Evolutionary conservation across 2,113 vertebrate species (phyloP), one percentile per base, ranked within the genome.

Genomic region (Arenaria interpres): DNA sequence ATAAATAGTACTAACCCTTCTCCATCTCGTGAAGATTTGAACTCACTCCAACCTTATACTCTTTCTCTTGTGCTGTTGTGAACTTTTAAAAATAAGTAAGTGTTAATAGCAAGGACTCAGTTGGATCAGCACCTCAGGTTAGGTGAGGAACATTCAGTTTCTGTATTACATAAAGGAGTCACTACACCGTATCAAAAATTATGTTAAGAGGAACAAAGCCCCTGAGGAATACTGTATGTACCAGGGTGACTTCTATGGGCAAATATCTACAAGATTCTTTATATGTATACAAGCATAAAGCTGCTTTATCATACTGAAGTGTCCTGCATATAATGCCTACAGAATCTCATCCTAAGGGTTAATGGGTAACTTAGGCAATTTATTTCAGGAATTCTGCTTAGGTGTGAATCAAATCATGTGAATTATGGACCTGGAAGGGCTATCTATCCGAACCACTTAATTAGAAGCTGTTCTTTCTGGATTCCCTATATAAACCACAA

Each of bases 1-100:
- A 24, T 51, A 88, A 83, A 76, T 50, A 41, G 30, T 68, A 93
- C 89, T 95, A 71, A 98, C 94, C 92, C 8, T 81, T 95, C 83
- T 96, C 67, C 48, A 45, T 88, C 91, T 94, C 6, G 19, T 37
- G 76, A 96, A 89, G 84, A 48, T 48, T 53, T 81, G 89, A 82
- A 62, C 20, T 92, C 24, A 28, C 14, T 89, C 96, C 95, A 78
- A 85, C 78, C 69, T 75, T 51, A 90, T 0, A 54, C 2, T 41
- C 50, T 78, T 94, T 24, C 91, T 92, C 79, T 86, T 51, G 88
- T 92, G 88, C 83, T 77, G 81, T 24, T 83, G 81, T 37, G 72
- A 96, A 69, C 97, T 96, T 84, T 68, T 45, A 85, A 91, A 85
- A 88, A 76, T 45, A 92, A 82, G 22, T 37, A 83, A 39, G 4